Base-by-base conservation (phyloP, 2,113 vertebrate genomes). In the Paramormyrops kingsleyae region DNA sequence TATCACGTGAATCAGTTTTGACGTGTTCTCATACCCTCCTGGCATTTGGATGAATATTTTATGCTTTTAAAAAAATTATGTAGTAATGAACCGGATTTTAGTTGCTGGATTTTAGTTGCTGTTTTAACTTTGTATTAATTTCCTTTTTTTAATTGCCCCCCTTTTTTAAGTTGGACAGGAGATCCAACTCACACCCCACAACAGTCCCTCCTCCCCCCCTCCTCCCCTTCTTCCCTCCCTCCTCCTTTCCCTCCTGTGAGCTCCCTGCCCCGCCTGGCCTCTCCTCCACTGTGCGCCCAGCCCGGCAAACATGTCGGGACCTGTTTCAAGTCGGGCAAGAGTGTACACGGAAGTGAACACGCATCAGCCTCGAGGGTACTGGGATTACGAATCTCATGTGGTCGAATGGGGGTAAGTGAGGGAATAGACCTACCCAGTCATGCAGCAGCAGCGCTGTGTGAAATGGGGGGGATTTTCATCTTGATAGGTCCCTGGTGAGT, bases 341-440 rank as follows among this genome's bases (percentile, higher is more conserved):
- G 97, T 97, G 94, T 97, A 97, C 95, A 97, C 96, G 90, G 97
- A 97, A 90, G 97, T 97, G 92, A 97, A 97, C 93, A 97, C 97
- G 19, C 97, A 97, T 95, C 97, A 96, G 95, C 97, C 97, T 62
- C 95, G 96, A 31, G 97, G 97, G 56, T 97, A 97, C 93, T 97
- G 97, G 97, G 97, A 97, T 93, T 97, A 97, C 24, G 97, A 97
- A 91, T 96, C 97, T 3, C 97, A 97, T 4, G 97, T 97, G 50
- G 97, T 97, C 10, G 97, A 97, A 93, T 97, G 97, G 97, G 97
- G 97, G 97, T 97, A 92, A 96, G 95, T 42, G 52, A 7, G 46
- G 49, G 49, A 27, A 7, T 49, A n/a, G 49, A 5, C 47, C 84
- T 2, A 17, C 6, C 27, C 2, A 31, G 15, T 49, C 6, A 24